Evolutionary conservation across 2,113 vertebrate genomes (phyloP), one percentile per base, ranked within the genome.

Genomic region (Gnathonemus echidnorhynchus): DNA sequence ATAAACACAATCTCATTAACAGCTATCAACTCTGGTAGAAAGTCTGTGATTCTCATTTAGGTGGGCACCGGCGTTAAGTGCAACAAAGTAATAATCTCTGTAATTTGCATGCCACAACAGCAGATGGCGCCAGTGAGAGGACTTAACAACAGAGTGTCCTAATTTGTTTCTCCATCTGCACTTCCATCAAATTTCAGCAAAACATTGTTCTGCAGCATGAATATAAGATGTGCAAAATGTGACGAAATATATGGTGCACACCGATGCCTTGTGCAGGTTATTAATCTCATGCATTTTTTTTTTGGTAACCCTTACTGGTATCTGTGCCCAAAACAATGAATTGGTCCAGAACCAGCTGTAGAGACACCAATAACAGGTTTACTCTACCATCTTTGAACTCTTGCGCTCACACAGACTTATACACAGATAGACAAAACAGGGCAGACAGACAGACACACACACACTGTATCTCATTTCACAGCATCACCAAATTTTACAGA

Each of bases 351-450:
- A 53, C 50, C 89, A 89, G 52, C 50, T 1, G 92, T 92, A 95
- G 91, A 94, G 39, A 53, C 35, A 92, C 90, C 92, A 91, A 0
- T 88, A 90, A 86, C 91, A 94, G 92, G 35, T 49, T 77, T 50
- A 87, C 90, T 48, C 58, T 56, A 84, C 70, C 70, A 58, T 39
- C 27, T 42, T 87, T 35, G 56, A n/a, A 92, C 88, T 91, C 49
- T 50, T 50, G 49, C 13, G 49, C 49, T 50, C 49, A 15, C 49
- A 50, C 49, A 15, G 13, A 50, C 49, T 15, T 50, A 50, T 50
- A 50, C 49, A 50, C 49, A 50, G 49, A 50, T 50, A 50, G 13
- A 50, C 49, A 50, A 15, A 50, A 15, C 49, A 50, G 49, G 15
- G 48, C 49, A 87, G 77, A 90, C 85, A 91, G 42, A 84, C 46